phyloP scores from a whole-genome alignment of 2,797 vertebrate genomes.

The Megaceryle alcyon region DNA sequence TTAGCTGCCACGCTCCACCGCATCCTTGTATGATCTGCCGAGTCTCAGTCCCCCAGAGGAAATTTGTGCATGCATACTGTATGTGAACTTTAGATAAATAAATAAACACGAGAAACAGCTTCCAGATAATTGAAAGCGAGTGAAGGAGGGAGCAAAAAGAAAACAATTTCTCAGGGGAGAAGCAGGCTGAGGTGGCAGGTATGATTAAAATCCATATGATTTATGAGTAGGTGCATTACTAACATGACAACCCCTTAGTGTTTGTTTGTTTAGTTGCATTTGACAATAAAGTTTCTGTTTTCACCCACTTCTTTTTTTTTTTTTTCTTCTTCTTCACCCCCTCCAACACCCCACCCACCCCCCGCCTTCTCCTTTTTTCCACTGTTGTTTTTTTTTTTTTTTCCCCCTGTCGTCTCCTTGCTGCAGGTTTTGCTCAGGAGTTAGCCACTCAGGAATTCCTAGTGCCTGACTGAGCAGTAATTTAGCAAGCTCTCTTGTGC shows the following conservation, averaged over 20 bases:
- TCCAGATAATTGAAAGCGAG: constrained; percentile 93
- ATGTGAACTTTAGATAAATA: constrained; percentile 94
- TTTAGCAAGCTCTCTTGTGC: constrained; percentile 84
- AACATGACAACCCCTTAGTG: constrained; percentile 82
- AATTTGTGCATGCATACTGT: constrained; percentile 88
- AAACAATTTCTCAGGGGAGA: constrained; percentile 85
- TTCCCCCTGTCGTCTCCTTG: neutral
- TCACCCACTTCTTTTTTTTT: neutral
- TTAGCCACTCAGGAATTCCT: constrained; percentile 82
- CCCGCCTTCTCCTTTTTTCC: neutral
- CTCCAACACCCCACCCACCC: neutral
- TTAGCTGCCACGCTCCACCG: constrained; percentile 83
- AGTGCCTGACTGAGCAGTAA: constrained; percentile 85
- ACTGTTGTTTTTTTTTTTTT: no score
- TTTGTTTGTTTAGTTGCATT: constrained; percentile 75
- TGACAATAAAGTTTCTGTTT: constrained; percentile 79
- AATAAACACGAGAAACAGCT: constrained; percentile 90
- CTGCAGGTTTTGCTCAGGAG: constrained; percentile 78
- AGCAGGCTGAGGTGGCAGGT: constrained; percentile 83
- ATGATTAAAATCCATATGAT: constrained; percentile 94
- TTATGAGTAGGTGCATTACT: constrained; percentile 90
- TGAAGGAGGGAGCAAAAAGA: constrained; percentile 82
- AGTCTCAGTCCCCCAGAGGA: constrained; percentile 83
- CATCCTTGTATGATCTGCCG: constrained; percentile 80
- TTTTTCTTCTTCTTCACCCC: neutral